These are phyloP conservation scores for Nowickia ferox DNA, from an alignment of 2,888 invertebrate genomes.

Conservation along the genomic window DNA sequence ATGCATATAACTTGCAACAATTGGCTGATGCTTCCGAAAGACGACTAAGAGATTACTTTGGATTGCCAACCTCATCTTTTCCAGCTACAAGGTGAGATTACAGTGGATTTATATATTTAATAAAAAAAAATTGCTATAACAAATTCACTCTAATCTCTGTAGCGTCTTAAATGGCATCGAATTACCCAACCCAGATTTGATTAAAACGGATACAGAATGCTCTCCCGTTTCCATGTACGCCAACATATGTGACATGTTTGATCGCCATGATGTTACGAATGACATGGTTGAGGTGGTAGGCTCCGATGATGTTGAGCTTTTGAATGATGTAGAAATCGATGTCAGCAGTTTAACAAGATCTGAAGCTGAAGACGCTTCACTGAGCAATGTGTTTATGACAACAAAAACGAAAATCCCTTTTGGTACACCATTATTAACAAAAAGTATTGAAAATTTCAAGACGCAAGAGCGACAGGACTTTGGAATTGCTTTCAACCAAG, in stretches of 20 bases:
- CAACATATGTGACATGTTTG: slow-evolving; percentile 77
- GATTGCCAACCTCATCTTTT: slow-evolving; percentile 49
- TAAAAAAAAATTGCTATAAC: slow-evolving; percentile 44
- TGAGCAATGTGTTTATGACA: slow-evolving; percentile 73
- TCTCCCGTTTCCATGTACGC: slow-evolving; percentile 74
- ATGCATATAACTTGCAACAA: slow-evolving; percentile 79
- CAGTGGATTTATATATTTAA: slow-evolving; percentile 63
- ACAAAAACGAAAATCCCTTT: slow-evolving; percentile 48
- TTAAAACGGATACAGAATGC: slow-evolving; percentile 63
- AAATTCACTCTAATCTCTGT: slow-evolving; percentile 75
- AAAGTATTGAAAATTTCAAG: slow-evolving; percentile 20
- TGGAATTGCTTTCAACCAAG: background rate
- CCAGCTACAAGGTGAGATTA: slow-evolving; percentile 72
- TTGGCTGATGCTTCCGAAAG: slow-evolving; percentile 78
- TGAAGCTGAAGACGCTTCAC: slow-evolving; percentile 76
- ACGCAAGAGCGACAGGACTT: slow-evolving; percentile 19
- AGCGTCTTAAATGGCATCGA: slow-evolving; percentile 65
- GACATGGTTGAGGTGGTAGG: slow-evolving; percentile 73
- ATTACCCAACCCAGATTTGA: slow-evolving; percentile 52
- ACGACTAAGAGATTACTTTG: slow-evolving; percentile 76
- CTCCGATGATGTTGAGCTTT: slow-evolving; percentile 74
- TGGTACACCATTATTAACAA: slow-evolving; percentile 24
- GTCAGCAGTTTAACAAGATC: slow-evolving; percentile 77
- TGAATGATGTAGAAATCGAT: slow-evolving; percentile 78
- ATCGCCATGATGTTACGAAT: slow-evolving; percentile 76